phyloP scores from a whole-genome alignment of 2,888 invertebrate species.

The Epistrophe eligans region DNA sequence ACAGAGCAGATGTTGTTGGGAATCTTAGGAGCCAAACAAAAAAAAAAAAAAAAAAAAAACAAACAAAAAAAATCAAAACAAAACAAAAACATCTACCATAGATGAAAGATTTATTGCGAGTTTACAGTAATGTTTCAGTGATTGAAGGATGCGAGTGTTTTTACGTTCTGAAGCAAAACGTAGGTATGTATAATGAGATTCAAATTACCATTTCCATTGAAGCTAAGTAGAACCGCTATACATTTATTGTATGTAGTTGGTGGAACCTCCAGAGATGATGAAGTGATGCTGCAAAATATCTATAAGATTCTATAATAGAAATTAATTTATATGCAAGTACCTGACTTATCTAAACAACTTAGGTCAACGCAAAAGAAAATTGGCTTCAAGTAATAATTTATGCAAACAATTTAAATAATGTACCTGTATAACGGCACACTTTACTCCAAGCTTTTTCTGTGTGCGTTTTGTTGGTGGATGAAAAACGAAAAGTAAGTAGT shows the following conservation, averaged over 20 bases:
- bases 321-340: constrained; percentile 44
- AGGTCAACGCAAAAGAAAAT: constrained; percentile 32
- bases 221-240: not conserved
- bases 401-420: constrained; percentile 31
- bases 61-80: not conserved
- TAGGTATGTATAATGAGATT: constrained; percentile 41
- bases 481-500: constrained; percentile 13
- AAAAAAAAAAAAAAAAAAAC: not conserved
- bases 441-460: not conserved
- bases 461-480: not conserved
- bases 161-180: not conserved
- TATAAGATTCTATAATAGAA: constrained; percentile 20
- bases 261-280: constrained; percentile 3
- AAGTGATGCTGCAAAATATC: constrained; percentile 38
- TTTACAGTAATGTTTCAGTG: constrained; percentile 41
- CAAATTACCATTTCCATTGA: constrained; percentile 33
- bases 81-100: no score
- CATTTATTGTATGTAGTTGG: not conserved
- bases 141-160: constrained; percentile 5
- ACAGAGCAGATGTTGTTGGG: constrained; percentile 25
- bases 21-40: not conserved
- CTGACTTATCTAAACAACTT: constrained; percentile 41
- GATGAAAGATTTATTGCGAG: constrained; percentile 41
- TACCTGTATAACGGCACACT: not conserved
- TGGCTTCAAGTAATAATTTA: constrained; percentile 37